Evolutionary conservation across 2,797 vertebrate species (phyloP).

Genomic region (Amblyraja radiata): DNA sequence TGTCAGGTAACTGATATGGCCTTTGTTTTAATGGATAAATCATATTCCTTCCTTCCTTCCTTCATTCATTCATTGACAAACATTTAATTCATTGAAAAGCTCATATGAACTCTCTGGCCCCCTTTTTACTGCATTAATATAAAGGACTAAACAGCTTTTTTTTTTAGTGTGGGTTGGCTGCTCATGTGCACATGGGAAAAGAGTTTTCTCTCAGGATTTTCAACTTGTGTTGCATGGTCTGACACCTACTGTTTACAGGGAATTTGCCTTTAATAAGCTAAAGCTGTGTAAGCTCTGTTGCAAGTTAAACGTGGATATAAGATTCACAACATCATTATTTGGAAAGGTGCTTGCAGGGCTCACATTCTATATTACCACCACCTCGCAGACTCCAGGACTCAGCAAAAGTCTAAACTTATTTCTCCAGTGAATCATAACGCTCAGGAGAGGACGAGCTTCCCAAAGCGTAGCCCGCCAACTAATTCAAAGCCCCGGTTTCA

Average conservation of each 20-base stretch:
- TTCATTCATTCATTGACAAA: too few species aligned
- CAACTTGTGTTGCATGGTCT: neutral
- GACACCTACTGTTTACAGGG: conserved; percentile 5
- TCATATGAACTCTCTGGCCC: neutral
- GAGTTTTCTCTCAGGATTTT: neutral
- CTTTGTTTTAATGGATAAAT: neutral
- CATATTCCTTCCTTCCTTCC: too few species aligned
- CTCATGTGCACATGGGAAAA: neutral
- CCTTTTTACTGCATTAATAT: neutral
- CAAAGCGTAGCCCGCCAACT: neutral
- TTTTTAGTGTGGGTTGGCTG: neutral
- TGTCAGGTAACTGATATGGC: neutral
- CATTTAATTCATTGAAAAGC: neutral
- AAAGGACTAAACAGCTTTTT: neutral
- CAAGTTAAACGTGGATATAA: neutral
- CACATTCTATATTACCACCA: neutral
- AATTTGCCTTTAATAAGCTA: conserved; percentile 28
- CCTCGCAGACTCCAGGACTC: neutral
- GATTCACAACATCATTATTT: neutral
- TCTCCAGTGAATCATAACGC: neutral
- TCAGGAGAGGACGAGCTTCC: neutral
- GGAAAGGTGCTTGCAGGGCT: neutral
- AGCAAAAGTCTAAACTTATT: neutral
- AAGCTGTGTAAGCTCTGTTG: neutral
- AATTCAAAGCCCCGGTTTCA: neutral